A percentile compares a stretch with the other conserved stretches of the same genome.
Evolutionary conservation across 2,888 invertebrate species (phyloP).

Genomic region (Coelopa pilipes): DNA sequence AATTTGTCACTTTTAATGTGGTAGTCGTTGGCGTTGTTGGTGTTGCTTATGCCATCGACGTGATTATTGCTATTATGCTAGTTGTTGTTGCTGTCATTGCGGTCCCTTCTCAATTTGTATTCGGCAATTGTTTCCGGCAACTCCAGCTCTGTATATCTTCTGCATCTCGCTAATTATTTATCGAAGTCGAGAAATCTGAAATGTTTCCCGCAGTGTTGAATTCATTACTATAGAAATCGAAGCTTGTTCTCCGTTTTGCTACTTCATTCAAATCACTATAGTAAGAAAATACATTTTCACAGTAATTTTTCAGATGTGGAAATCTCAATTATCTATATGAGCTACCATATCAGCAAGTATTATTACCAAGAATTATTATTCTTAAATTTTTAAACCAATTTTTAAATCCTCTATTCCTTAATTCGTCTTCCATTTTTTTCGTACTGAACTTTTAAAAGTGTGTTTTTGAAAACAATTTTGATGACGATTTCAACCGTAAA

Average conservation of each 20-base stretch:
- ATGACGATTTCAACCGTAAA: neutral
- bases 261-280: too few relatives aligned
- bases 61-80: neutral
- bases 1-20: conserved; percentile 12
- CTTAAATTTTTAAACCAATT: too few relatives aligned
- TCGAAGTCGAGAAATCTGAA: neutral
- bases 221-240: too few relatives aligned
- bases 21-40: neutral
- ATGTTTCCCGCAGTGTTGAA: too few relatives aligned
- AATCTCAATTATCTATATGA: too few relatives aligned
- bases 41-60: neutral
- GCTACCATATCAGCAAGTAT: too few relatives aligned
- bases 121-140: conserved; percentile 43
- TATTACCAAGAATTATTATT: too few relatives aligned
- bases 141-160: conserved; percentile 10
- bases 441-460: neutral
- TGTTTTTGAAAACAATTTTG: too few relatives aligned
- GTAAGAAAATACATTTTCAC: too few relatives aligned
- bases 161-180: conserved; percentile 8
- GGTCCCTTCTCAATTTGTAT: conserved; percentile 35
- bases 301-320: too few relatives aligned
- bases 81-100: neutral
- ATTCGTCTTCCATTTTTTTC: neutral
- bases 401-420: too few relatives aligned
- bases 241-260: too few relatives aligned